These are phyloP conservation scores for Acanthacorydalis orientalis DNA, from an alignment of 2,888 invertebrate genomes.

Conservation along the genomic window DNA sequence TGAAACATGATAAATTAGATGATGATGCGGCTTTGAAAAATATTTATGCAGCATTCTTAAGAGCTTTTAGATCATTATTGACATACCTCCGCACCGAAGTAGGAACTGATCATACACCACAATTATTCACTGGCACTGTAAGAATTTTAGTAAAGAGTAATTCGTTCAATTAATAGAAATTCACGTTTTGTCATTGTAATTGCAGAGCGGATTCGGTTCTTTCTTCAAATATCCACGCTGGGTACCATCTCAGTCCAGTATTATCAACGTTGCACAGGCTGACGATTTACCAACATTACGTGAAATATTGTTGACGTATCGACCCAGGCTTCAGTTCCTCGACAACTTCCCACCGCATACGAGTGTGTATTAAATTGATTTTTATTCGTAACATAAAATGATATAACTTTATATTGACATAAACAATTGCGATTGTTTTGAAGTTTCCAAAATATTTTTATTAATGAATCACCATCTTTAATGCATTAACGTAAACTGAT, in stretches of 20 bases:
- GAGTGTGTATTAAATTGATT: slow-evolving; percentile 26
- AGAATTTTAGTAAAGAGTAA: not conserved
- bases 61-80: slow-evolving; percentile 38
- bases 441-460: too few species aligned
- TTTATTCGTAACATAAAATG: not conserved
- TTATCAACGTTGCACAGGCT: slow-evolving; percentile 38
- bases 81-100: slow-evolving; percentile 27
- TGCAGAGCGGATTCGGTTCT: too few species aligned
- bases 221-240: too few species aligned
- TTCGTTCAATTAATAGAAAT: too few species aligned
- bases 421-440: too few species aligned
- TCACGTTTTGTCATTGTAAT: too few species aligned
- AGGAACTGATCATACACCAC: slow-evolving; percentile 12
- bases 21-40: slow-evolving; percentile 43
- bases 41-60: slow-evolving; percentile 37
- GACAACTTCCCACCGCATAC: slow-evolving; percentile 47
- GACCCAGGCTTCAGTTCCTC: slow-evolving; percentile 32
- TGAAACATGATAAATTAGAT: slow-evolving; percentile 39
- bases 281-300: slow-evolving; percentile 39
- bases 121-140: not conserved
- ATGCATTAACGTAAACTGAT: too few species aligned
- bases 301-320: slow-evolving; percentile 37
- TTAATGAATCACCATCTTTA: too few species aligned
- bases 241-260: slow-evolving; percentile 38
- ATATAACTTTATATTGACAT: not conserved